These are phyloP conservation scores for Leucania comma DNA, from an alignment of 2,888 invertebrate species.

Conservation along the genomic window DNA sequence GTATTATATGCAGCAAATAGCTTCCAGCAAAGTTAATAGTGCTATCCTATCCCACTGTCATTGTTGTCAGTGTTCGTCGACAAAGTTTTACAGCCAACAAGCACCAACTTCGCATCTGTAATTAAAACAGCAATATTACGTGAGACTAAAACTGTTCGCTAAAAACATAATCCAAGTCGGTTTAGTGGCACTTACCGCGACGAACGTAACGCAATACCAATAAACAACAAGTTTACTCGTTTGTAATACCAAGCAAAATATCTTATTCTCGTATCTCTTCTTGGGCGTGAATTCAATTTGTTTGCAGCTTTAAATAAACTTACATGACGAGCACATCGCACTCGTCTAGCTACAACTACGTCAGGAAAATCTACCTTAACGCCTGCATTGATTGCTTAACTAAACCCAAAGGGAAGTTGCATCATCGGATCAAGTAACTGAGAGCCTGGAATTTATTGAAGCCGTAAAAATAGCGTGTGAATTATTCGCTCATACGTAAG, in stretches of 20 bases:
- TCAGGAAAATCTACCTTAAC: slow-evolving; percentile 19
- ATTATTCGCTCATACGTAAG: slow-evolving; percentile 51
- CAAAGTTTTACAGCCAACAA: slow-evolving; percentile 60
- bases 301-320: slow-evolving; percentile 38
- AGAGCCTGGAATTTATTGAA: slow-evolving; percentile 32
- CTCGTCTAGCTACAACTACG: slow-evolving; percentile 1
- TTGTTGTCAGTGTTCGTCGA: slow-evolving; percentile 53
- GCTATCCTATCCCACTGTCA: slow-evolving; percentile 55
- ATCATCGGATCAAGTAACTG: slow-evolving; percentile 24
- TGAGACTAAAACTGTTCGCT: slow-evolving; percentile 47
- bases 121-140: slow-evolving; percentile 60
- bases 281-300: slow-evolving; percentile 49
- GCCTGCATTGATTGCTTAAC: slow-evolving; percentile 29
- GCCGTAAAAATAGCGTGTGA: slow-evolving; percentile 33
- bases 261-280: slow-evolving; percentile 31
- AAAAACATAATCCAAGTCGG: slow-evolving; percentile 53
- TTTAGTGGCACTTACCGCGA: slow-evolving; percentile 48
- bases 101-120: slow-evolving; percentile 48
- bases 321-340: slow-evolving; percentile 21
- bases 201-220: slow-evolving; percentile 35
- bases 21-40: slow-evolving; percentile 45
- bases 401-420: slow-evolving; percentile 27
- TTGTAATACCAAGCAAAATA: slow-evolving; percentile 38
- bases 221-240: slow-evolving; percentile 40
- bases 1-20: slow-evolving; percentile 46